Evolutionary conservation across 2,888 invertebrate genomes (phyloP).

Genomic region (Drosophila pegasa): DNA sequence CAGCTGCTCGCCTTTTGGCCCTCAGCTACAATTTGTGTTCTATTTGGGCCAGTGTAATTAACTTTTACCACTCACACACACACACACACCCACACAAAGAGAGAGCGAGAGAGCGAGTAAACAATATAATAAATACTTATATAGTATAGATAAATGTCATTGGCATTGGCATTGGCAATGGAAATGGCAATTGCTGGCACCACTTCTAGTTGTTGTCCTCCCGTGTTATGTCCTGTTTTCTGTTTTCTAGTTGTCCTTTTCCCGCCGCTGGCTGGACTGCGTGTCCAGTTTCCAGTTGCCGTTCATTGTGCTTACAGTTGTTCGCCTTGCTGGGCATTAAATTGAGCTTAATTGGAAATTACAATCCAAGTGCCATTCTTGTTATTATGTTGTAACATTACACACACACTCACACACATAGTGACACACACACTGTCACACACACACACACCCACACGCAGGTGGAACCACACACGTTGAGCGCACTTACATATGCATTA

Average conservation of each 20-base stretch:
- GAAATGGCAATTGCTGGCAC: constrained; percentile 24
- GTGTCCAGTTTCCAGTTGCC: constrained; percentile 29
- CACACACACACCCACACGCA: background rate
- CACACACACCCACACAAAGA: background rate
- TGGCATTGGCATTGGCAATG: constrained; percentile 8
- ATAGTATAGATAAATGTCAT: constrained; percentile 38
- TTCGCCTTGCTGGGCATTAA: constrained; percentile 47
- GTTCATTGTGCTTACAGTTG: constrained; percentile 25
- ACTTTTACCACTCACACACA: constrained; percentile 7
- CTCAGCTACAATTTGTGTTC: background rate
- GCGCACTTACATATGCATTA: constrained; percentile 70
- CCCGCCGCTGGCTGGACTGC: background rate
- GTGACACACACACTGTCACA: background rate
- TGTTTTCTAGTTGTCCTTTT: background rate
- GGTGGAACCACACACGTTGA: background rate
- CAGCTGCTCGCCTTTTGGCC: background rate
- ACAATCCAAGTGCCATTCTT: constrained; percentile 62
- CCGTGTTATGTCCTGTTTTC: constrained; percentile 2
- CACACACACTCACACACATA: constrained; percentile 10
- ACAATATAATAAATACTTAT: constrained; percentile 47
- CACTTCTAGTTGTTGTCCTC: constrained; percentile 8
- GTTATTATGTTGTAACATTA: constrained; percentile 33
- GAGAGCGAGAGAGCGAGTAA: background rate
- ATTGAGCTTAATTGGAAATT: constrained; percentile 78
- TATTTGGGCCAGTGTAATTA: constrained; percentile 48